Percentiles rank a stretch among this genome's conserved stretches.
Evolutionary conservation across 1,140 invertebrate genomes (phyloP).

Genomic region (Ditylenchus dipsaci): DNA sequence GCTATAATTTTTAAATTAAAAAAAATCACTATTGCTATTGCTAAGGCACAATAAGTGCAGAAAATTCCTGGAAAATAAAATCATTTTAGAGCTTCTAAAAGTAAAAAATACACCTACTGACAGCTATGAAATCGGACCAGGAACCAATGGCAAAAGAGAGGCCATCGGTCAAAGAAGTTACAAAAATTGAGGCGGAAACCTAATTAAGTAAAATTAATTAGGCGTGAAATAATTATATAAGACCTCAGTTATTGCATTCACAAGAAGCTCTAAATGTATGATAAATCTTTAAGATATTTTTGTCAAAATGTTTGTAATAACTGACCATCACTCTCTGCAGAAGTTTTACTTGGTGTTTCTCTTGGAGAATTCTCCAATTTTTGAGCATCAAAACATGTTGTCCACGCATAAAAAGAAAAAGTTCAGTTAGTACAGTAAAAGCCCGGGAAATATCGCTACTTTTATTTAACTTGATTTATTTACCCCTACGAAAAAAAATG

Average conservation of each 20-base stretch:
- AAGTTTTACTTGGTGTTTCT: conserved; percentile 5
- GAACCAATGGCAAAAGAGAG: conserved; percentile 44
- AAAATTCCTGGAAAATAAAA: conserved; percentile 42
- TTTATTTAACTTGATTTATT: no score
- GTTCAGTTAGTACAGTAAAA: no score
- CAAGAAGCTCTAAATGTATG: not conserved
- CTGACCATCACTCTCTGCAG: conserved; percentile 29
- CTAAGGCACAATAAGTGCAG: conserved; percentile 55
- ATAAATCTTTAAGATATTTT: no score
- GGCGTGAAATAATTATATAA: no score
- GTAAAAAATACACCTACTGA: conserved; percentile 36
- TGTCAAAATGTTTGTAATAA: conserved; percentile 8
- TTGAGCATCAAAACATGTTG: conserved; percentile 55
- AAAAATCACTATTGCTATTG: conserved; percentile 41
- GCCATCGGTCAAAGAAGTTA: conserved; percentile 52
- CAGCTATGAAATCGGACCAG: conserved; percentile 50
- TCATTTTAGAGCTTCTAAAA: not conserved
- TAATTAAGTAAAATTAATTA: no score
- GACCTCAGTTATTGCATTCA: conserved; percentile 44
- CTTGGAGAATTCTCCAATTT: conserved; percentile 39
- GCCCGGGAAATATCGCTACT: no score
- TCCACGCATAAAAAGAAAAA: conserved; percentile 29
- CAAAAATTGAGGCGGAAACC: conserved; percentile 46
- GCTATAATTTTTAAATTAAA: not conserved
- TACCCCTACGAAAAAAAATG: no score